These are phyloP conservation scores for Euleptes europaea DNA, from an alignment of 2,113 vertebrate species.

Conservation along the genomic window DNA sequence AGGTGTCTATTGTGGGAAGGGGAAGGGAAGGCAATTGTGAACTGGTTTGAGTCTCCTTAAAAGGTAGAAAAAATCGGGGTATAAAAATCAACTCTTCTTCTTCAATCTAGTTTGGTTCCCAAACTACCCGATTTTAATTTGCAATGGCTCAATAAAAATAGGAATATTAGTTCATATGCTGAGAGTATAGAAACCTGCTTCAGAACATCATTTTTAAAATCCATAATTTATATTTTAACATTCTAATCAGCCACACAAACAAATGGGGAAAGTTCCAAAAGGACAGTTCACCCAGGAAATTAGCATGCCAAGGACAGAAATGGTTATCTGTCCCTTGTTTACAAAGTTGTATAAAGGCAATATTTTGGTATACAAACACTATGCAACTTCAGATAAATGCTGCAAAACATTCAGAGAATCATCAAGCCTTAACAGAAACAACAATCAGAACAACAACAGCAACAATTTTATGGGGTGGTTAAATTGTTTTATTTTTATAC, in stretches of 20 bases:
- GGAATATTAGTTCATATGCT: neutral
- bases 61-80: too few relatives aligned
- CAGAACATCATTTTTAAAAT: slow-evolving; percentile 5
- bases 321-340: neutral
- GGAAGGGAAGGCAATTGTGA: too few relatives aligned
- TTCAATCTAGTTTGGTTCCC: too few relatives aligned
- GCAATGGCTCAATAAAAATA: neutral
- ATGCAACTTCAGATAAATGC: slow-evolving; percentile 10
- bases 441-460: too few relatives aligned
- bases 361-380: neutral
- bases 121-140: neutral
- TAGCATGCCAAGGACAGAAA: neutral
- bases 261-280: neutral
- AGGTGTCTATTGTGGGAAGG: too few relatives aligned
- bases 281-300: neutral
- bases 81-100: too few relatives aligned
- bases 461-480: too few relatives aligned
- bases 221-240: neutral
- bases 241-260: slow-evolving; percentile 19
- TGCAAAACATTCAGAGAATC: neutral
- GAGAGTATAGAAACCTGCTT: neutral
- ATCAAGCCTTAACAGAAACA: slow-evolving; percentile 31
- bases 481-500: too few relatives aligned
- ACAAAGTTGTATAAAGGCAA: neutral
- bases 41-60: too few relatives aligned